Evolutionary conservation across 1,140 invertebrate species (phyloP).

Genomic region (Meloidogyne chitwoodi): DNA sequence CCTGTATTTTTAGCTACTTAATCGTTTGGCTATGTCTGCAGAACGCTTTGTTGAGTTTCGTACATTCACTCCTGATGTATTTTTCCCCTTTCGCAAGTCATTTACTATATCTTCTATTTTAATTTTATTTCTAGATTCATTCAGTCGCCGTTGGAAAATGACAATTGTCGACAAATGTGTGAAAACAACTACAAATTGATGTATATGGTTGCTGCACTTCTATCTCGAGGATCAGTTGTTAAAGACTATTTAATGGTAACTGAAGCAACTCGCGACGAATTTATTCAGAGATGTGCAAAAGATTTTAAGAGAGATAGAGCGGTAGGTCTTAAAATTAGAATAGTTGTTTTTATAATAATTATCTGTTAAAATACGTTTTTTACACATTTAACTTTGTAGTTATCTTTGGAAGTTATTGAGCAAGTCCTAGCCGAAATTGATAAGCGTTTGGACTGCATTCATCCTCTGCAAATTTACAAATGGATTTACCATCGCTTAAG

Average conservation of each 20-base stretch:
- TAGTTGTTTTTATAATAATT: not conserved
- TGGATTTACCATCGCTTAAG: slow-evolving; percentile 8
- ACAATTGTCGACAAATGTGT: slow-evolving; percentile 20
- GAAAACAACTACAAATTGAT: slow-evolving; percentile 32
- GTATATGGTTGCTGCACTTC: slow-evolving; percentile 41
- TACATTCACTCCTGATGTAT: slow-evolving; percentile 1
- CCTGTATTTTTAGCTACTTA: slow-evolving; percentile 17
- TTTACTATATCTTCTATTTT: not conserved
- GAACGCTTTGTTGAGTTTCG: slow-evolving; percentile 28
- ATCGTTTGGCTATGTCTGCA: slow-evolving; percentile 21
- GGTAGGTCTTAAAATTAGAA: slow-evolving; percentile 15
- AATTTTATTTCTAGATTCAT: not conserved
- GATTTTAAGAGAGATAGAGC: slow-evolving; percentile 23
- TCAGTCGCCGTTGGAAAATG: slow-evolving; percentile 23
- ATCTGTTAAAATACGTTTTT: not conserved
- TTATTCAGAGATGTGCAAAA: slow-evolving; percentile 6
- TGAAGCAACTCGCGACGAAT: slow-evolving; percentile 22
- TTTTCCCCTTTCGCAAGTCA: slow-evolving; percentile 1
- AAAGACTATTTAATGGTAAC: slow-evolving; percentile 34
- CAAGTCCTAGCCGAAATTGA: slow-evolving; percentile 28
- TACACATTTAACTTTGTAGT: slow-evolving; percentile 3
- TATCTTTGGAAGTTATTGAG: slow-evolving; percentile 32
- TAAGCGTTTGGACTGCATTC: slow-evolving; percentile 25
- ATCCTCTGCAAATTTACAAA: slow-evolving; percentile 30
- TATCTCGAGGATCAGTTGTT: slow-evolving; percentile 41